Percentiles rank a stretch among this genome's conserved stretches.
Evolutionary conservation across 2,888 invertebrate species (phyloP).

Genomic region (Hypsopygia costalis): DNA sequence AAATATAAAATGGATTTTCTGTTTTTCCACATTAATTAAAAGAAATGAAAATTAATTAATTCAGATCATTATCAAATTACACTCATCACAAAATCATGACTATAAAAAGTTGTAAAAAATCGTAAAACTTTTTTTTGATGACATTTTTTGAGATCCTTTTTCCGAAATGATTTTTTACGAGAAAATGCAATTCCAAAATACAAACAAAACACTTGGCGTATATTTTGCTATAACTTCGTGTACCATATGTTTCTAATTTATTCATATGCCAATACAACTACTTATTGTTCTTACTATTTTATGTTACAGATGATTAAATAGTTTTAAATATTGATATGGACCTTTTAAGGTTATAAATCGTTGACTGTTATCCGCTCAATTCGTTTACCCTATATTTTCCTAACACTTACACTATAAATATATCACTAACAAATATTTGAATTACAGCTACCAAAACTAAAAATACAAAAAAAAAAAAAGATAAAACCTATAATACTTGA

Average conservation of each 20-base stretch:
- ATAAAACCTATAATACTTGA: conserved; percentile 75
- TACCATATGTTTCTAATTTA: conserved; percentile 13
- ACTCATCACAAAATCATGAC: conserved; percentile 12
- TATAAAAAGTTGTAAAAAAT: conserved; percentile 6
- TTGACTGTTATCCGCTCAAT: conserved; percentile 54
- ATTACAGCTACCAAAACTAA: conserved; percentile 52
- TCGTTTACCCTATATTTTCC: conserved; percentile 37
- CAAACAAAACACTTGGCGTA: conserved; percentile 58
- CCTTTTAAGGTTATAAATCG: conserved; percentile 74
- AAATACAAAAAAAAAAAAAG: conserved; percentile 34
- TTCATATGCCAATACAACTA: conserved; percentile 62
- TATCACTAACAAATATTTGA: conserved; percentile 56
- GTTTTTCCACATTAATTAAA: conserved; percentile 9
- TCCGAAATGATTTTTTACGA: conserved; percentile 4
- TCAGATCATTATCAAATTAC: conserved; percentile 37
- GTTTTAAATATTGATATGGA: conserved; percentile 78
- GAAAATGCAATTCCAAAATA: conserved; percentile 31
- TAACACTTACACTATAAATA: conserved; percentile 55
- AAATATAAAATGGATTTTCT: conserved; percentile 15
- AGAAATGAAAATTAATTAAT: conserved; percentile 3
- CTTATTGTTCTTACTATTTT: conserved; percentile 73
- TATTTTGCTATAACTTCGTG: conserved; percentile 22
- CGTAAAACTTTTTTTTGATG: neutral
- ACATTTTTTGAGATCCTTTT: conserved; percentile 11
- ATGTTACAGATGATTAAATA: conserved; percentile 74